phyloP scores from a whole-genome alignment of 1,140 invertebrate species.

The Drosophila paulistorum region DNA sequence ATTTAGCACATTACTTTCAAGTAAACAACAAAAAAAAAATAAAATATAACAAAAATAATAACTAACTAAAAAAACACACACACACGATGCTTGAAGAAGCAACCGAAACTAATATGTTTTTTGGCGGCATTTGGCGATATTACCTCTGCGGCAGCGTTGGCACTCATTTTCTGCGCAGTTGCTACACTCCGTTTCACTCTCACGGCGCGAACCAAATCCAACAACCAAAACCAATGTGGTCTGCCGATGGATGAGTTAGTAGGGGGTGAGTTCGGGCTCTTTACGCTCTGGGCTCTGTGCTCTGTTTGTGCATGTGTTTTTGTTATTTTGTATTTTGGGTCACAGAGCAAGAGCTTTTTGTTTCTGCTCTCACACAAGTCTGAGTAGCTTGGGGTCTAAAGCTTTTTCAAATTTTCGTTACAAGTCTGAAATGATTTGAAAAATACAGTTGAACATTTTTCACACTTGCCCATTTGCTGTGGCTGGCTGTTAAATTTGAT shows the following conservation, averaged over 20 bases:
- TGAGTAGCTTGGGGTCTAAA: too few relatives aligned
- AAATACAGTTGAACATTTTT: neutral
- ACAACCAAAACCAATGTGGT: neutral
- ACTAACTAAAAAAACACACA: neutral
- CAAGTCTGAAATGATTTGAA: neutral
- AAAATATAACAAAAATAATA: slow-evolving; percentile 32
- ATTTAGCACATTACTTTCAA: slow-evolving; percentile 18
- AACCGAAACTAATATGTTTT: slow-evolving; percentile 11
- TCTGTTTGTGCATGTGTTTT: slow-evolving; percentile 17
- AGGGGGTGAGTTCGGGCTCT: too few relatives aligned
- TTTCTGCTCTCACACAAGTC: neutral
- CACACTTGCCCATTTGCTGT: neutral
- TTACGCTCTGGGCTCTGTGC: too few relatives aligned
- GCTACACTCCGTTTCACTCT: neutral
- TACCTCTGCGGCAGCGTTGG: slow-evolving; percentile 36
- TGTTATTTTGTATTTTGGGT: slow-evolving; percentile 10
- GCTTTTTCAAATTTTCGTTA: neutral
- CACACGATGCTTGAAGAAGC: neutral
- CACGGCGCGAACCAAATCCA: neutral
- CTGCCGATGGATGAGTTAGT: too few relatives aligned
- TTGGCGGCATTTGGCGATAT: too few relatives aligned
- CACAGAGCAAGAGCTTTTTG: neutral
- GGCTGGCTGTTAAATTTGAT: neutral
- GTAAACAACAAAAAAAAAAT: too few relatives aligned
- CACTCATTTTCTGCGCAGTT: slow-evolving; percentile 54